Percentiles rank a stretch among this genome's conserved stretches.
Evolutionary conservation across 1,140 invertebrate species (phyloP).

Genomic region (Dreissena polymorpha): DNA sequence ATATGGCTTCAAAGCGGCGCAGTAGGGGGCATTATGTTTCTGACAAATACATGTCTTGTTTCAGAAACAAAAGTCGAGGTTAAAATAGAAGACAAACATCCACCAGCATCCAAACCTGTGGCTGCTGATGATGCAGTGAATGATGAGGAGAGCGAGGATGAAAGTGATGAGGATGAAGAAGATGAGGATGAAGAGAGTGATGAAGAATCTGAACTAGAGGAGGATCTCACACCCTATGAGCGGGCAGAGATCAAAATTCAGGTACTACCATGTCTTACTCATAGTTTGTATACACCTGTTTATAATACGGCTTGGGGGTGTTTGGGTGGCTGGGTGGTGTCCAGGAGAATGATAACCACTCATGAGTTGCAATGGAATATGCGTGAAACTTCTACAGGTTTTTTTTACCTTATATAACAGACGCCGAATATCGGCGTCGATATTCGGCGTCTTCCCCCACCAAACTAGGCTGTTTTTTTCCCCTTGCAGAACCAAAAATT

Average conservation of each 20-base stretch:
- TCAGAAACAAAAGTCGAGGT: constrained; percentile 6
- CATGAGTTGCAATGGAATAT: too few relatives aligned
- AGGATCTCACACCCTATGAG: constrained; percentile 78
- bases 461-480: too few relatives aligned
- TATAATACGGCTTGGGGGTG: too few relatives aligned
- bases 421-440: too few relatives aligned
- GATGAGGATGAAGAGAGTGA: constrained; percentile 64
- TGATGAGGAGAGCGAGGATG: constrained; percentile 49
- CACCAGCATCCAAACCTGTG: constrained; percentile 52
- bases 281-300: neutral
- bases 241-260: constrained; percentile 83
- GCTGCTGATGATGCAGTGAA: constrained; percentile 60
- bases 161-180: constrained; percentile 66
- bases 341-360: neutral
- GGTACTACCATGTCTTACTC: constrained; percentile 50
- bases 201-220: constrained; percentile 63
- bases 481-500: too few relatives aligned
- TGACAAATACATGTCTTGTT: too few relatives aligned
- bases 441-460: too few relatives aligned
- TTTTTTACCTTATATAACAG: too few relatives aligned
- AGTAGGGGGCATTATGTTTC: too few relatives aligned
- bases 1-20: too few relatives aligned
- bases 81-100: neutral
- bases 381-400: too few relatives aligned
- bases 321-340: neutral